Evolutionary conservation across 2,113 vertebrate species (phyloP), one percentile per base, ranked within the genome.

Genomic region (Jacana jacana): DNA sequence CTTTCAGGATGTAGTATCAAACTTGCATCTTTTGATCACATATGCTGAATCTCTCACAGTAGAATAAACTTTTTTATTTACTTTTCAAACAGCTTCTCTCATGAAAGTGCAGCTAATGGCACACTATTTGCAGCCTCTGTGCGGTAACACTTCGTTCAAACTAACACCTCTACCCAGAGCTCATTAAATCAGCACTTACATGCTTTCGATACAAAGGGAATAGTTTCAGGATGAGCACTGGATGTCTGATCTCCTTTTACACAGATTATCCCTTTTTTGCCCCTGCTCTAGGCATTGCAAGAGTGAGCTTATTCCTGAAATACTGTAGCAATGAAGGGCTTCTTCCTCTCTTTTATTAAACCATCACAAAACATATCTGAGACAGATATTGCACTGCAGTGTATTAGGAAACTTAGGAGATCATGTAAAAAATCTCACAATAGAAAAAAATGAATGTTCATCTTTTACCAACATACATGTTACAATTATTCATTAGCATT

Each of bases 301-400:
- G 85, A 79, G 68, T n/a, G 85, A 93, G 97, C 84, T 86, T 82
- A 94, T 96, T 95, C 93, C 95, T 96, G 69, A 92, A 82, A 82
- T 76, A 91, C 58, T 95, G 78, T 89, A 81, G 49, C 70, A 92
- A 96, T 86, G 75, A 61, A 58, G 42, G 4, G 5, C 39, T 44
- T 92, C 88, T 71, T 94, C 58, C 6, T n/a, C 40, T 86, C 28
- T 89, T 95, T 87, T 73, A 87, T 86, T 91, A 78, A 86, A 68
- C 48, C 93, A 94, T 95, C 96, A 96, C 20, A 78, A 75, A 77
- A 63, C 23, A 44, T 95, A 90, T 80, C 68, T 95, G 88, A 95
- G 95, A 97, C n/a, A 76, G 37, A 16, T 86, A 95, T 88, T 89
- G 79, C 63, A 30, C 39, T 55, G 54, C 23, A 86, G 83, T 68